Evolutionary conservation across 2,797 vertebrate species (phyloP).

Genomic region (Oreortyx pictus): DNA sequence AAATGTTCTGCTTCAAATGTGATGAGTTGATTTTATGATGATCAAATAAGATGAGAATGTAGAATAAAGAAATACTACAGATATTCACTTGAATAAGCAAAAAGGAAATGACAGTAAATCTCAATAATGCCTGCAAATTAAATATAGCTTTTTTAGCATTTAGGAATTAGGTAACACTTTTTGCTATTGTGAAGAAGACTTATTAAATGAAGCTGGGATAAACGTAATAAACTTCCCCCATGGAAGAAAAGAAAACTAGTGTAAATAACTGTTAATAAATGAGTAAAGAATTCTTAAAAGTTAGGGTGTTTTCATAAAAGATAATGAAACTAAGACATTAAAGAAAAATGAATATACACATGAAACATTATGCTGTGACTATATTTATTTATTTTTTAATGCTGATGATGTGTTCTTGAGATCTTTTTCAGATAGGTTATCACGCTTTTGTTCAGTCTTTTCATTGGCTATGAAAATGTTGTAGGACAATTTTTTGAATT

Average conservation of each 20-base stretch:
- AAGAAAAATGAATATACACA: not conserved
- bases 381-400: not conserved
- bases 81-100: not conserved
- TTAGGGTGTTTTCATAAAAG: fast-evolving
- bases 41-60: not conserved
- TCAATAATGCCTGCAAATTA: not conserved
- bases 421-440: not conserved
- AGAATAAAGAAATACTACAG: not conserved
- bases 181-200: not conserved
- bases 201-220: not conserved
- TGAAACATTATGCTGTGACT: no score
- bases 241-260: not conserved
- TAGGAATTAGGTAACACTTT: not conserved
- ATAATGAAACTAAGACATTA: not conserved
- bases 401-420: not conserved
- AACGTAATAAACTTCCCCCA: not conserved
- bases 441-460: not conserved
- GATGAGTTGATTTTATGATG: not conserved
- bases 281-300: not conserved
- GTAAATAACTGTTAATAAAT: not conserved
- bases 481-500: not conserved
- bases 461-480: not conserved
- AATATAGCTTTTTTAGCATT: not conserved
- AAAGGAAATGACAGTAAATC: not conserved
- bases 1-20: not conserved